These are phyloP conservation scores for Rousettus madagascariensis DNA, from an alignment of 2,797 vertebrate species.

Conservation along the genomic window DNA sequence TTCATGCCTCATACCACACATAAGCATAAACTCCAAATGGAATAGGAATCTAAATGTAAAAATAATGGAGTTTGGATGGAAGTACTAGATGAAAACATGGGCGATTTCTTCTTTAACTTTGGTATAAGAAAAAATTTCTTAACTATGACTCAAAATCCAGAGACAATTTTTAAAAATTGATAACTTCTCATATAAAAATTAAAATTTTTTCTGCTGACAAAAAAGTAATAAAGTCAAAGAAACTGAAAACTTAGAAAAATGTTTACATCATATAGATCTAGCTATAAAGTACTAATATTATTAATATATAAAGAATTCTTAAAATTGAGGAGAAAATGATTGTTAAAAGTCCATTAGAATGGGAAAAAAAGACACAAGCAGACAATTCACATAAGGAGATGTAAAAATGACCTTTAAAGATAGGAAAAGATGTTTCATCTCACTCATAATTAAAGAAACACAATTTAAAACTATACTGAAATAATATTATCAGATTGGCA, in stretches of 20 bases:
- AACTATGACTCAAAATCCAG: not conserved
- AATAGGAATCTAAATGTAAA: not conserved
- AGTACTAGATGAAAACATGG: not conserved
- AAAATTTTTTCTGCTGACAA: not conserved
- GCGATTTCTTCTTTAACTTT: not conserved
- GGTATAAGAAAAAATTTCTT: not conserved
- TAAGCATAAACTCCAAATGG: not conserved
- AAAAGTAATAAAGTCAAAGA: constrained; percentile 19
- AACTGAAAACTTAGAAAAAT: not conserved
- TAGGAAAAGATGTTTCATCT: not conserved
- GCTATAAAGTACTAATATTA: not conserved
- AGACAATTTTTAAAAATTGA: not conserved
- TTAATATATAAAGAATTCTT: not conserved
- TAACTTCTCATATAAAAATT: not conserved
- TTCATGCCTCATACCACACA: not conserved
- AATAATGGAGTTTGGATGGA: not conserved
- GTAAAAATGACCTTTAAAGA: not conserved
- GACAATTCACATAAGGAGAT: not conserved
- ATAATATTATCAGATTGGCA: not conserved
- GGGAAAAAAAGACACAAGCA: not conserved
- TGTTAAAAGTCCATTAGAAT: not conserved
- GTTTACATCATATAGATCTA: not conserved
- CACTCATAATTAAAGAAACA: not conserved
- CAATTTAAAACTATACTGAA: not conserved
- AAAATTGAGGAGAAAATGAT: not conserved